phyloP scores from a whole-genome alignment of 1,140 invertebrate species.

The Ericerus pela region DNA sequence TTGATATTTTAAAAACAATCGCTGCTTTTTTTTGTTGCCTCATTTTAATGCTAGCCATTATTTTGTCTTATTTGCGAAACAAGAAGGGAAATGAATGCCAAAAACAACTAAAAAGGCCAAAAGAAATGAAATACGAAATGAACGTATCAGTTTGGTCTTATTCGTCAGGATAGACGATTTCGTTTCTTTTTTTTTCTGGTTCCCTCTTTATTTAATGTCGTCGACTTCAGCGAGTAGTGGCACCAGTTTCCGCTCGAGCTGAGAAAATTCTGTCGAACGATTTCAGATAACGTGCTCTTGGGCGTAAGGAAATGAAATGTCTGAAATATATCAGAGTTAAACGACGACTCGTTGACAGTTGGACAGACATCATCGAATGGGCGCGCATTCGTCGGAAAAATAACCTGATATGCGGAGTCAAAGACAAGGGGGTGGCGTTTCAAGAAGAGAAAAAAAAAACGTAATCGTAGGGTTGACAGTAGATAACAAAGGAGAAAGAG shows the following conservation, averaged over 20 bases:
- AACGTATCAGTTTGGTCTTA: too few species aligned
- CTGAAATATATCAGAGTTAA: conserved; percentile 9
- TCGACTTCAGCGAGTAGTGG: neutral
- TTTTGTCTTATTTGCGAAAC: too few species aligned
- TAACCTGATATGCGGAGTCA: conserved; percentile 10
- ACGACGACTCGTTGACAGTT: conserved; percentile 8
- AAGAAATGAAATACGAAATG: neutral
- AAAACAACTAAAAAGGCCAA: neutral
- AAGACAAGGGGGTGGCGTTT: neutral
- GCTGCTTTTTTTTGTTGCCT: too few species aligned
- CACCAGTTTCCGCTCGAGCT: conserved; percentile 4
- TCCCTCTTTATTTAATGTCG: conserved; percentile 7
- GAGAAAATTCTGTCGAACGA: conserved; percentile 10
- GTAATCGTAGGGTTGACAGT: too few species aligned
- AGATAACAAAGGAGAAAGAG: too few species aligned
- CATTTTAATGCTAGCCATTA: too few species aligned
- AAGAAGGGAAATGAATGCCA: too few species aligned
- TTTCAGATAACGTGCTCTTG: conserved; percentile 6
- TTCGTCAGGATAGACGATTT: too few species aligned
- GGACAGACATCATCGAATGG: conserved; percentile 8
- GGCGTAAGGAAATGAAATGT: conserved; percentile 6
- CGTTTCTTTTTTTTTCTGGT: too few species aligned
- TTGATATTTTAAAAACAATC: too few species aligned
- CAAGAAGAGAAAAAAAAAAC: too few species aligned
- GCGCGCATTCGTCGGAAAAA: neutral